Evolutionary conservation across 2,888 invertebrate species (phyloP).

Genomic region (Acholoe squamosa): DNA sequence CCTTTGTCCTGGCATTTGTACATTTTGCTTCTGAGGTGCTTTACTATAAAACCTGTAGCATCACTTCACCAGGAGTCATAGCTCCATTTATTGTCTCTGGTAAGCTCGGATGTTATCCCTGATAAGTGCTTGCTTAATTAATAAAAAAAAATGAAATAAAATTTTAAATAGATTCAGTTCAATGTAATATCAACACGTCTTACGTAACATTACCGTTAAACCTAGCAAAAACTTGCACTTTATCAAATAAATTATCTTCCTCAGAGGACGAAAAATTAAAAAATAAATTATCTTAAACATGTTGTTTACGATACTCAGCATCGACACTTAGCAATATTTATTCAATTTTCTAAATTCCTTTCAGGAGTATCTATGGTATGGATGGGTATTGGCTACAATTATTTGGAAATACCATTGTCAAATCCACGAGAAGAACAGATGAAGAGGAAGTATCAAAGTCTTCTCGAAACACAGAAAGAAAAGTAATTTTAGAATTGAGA

Average conservation of each 20-base stretch:
- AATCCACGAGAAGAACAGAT: background rate
- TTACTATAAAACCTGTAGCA: constrained; percentile 73
- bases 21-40: constrained; percentile 75
- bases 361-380: constrained; percentile 40
- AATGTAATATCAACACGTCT: too few species aligned
- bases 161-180: too few species aligned
- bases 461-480: background rate
- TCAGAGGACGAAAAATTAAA: too few species aligned
- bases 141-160: too few species aligned
- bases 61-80: constrained; percentile 72
- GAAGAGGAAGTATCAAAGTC: background rate
- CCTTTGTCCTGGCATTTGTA: constrained; percentile 74
- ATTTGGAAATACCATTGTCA: background rate
- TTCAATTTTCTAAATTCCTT: background rate
- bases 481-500: background rate
- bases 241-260: too few species aligned
- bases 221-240: too few species aligned
- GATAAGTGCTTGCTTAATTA: too few species aligned
- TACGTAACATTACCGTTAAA: too few species aligned
- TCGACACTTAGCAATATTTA: too few species aligned
- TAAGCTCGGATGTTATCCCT: too few species aligned
- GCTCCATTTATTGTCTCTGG: constrained; percentile 74
- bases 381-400: constrained; percentile 43
- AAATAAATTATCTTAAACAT: too few species aligned
- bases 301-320: too few species aligned